Evolutionary conservation across 2,888 invertebrate genomes (phyloP).

Genomic region (Allygus modestus): DNA sequence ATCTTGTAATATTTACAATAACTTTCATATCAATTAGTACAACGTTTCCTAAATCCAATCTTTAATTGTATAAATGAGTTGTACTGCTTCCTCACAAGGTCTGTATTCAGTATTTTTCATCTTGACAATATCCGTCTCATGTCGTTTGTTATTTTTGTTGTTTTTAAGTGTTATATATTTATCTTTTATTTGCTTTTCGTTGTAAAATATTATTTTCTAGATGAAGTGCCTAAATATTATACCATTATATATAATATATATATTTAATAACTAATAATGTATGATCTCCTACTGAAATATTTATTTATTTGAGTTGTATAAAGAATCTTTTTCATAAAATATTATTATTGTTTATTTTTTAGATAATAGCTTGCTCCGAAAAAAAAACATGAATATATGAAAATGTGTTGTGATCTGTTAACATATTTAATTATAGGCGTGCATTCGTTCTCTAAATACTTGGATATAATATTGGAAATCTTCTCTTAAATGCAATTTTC

Average conservation of each 20-base stretch:
- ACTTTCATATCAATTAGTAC: slow-evolving; percentile 12
- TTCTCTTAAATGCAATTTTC: not conserved
- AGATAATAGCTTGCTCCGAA: not conserved
- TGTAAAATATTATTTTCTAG: slow-evolving; percentile 27
- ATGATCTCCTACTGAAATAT: slow-evolving; percentile 1
- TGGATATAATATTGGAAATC: not conserved
- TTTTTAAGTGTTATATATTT: slow-evolving; percentile 5
- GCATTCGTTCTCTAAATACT: slow-evolving; percentile 5
- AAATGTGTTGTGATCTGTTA: slow-evolving; percentile 9
- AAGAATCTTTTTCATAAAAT: not conserved
- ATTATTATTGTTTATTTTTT: not conserved
- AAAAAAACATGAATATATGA: not conserved
- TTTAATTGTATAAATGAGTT: not conserved
- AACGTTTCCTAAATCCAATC: not conserved
- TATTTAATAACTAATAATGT: not conserved
- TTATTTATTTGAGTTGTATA: slow-evolving; percentile 8
- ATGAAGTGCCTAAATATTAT: slow-evolving; percentile 37
- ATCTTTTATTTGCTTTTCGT: not conserved
- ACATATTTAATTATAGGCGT: not conserved
- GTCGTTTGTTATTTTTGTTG: not conserved
- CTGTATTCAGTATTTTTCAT: slow-evolving; percentile 7
- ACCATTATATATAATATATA: not conserved
- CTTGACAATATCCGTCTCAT: slow-evolving; percentile 1
- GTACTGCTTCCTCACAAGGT: not conserved
- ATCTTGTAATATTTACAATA: not conserved